Evolutionary conservation across 2,797 vertebrate species (phyloP).

Genomic region (Hozukius guyotensis): DNA sequence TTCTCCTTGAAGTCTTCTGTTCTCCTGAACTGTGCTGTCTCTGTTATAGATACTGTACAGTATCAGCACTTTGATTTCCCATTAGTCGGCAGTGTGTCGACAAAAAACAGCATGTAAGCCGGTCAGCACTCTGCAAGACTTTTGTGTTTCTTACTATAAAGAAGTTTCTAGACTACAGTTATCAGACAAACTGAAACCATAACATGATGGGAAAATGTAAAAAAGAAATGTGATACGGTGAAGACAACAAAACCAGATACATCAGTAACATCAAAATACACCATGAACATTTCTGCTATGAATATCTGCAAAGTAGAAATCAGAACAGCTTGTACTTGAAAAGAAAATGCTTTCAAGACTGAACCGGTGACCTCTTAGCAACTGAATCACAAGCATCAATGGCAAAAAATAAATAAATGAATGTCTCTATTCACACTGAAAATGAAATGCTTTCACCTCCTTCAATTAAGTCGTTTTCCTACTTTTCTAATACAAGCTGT

Average conservation of each 20-base stretch:
- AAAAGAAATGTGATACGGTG: neutral
- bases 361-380: neutral
- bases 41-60: neutral
- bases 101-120: neutral
- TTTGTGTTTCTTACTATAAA: neutral
- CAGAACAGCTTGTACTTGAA: neutral
- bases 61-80: conserved; percentile 3
- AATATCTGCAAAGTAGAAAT: neutral
- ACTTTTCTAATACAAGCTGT: neutral
- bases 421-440: neutral
- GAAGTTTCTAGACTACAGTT: neutral
- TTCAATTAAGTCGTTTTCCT: neutral
- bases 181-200: neutral
- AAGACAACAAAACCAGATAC: neutral
- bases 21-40: conserved; percentile 6
- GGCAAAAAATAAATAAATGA: neutral
- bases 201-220: neutral
- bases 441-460: neutral
- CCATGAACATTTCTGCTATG: neutral
- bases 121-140: neutral
- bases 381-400: neutral
- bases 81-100: neutral
- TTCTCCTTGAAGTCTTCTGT: conserved; percentile 40
- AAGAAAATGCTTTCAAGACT: neutral
- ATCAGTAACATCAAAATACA: neutral